Conservation (phyloP, 1,140 invertebrate genomes). For the Idris sp. region DNA sequence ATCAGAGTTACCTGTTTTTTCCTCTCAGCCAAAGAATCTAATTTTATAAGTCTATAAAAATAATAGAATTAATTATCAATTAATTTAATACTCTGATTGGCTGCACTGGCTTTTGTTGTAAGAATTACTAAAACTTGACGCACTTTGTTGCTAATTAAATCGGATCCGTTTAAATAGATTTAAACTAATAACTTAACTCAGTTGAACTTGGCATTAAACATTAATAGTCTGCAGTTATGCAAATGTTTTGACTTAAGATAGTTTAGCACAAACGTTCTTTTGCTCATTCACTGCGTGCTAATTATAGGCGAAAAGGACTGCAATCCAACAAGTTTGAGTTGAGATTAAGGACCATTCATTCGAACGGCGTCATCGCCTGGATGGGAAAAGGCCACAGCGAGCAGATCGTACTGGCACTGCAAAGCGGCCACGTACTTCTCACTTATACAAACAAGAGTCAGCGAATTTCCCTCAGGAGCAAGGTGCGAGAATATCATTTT, state of each 20-base stretch:
- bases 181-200: constrained; percentile 34
- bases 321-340: constrained; percentile 82
- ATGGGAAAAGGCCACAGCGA: constrained; percentile 79
- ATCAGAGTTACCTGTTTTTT: too few species aligned
- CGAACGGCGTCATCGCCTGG: constrained; percentile 82
- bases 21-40: too few species aligned
- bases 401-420: constrained; percentile 73
- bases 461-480: constrained; percentile 78
- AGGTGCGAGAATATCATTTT: constrained; percentile 73
- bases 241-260: constrained; percentile 22
- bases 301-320: constrained; percentile 79
- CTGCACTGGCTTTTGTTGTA: too few species aligned
- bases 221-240: constrained; percentile 28
- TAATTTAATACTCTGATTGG: too few species aligned
- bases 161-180: constrained; percentile 10
- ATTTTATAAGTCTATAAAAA: too few species aligned
- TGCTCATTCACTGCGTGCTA: constrained; percentile 20
- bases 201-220: constrained; percentile 25
- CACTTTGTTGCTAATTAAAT: constrained; percentile 2
- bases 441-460: constrained; percentile 75
- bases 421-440: constrained; percentile 81
- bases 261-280: constrained; percentile 24
- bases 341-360: constrained; percentile 80
- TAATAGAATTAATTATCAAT: too few species aligned
- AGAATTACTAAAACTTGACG: too few species aligned